Evolutionary conservation across 1,140 invertebrate species (phyloP).

Genomic region (Drosophila triauraria): DNA sequence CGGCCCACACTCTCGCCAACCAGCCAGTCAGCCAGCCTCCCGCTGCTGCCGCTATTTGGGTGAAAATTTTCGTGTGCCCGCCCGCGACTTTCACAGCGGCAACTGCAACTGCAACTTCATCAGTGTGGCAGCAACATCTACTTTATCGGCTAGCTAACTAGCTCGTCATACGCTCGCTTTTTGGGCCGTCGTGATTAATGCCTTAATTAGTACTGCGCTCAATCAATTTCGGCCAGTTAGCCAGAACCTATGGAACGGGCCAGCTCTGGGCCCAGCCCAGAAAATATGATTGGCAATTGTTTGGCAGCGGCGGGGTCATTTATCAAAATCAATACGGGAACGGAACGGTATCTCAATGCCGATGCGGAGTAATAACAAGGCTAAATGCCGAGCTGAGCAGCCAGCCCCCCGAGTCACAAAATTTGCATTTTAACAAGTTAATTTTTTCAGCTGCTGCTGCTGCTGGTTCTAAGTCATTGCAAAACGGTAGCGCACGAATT

Average conservation of each 20-base stretch:
- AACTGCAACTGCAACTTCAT: constrained; percentile 23
- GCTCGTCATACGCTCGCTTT: constrained; percentile 30
- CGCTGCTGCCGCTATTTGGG: constrained; percentile 35
- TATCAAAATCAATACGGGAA: constrained; percentile 80
- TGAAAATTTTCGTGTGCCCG: constrained; percentile 62
- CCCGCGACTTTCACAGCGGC: constrained; percentile 57
- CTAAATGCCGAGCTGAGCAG: constrained; percentile 53
- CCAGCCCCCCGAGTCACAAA: constrained; percentile 64
- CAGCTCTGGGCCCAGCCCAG: constrained; percentile 51
- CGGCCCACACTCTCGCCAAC: constrained; percentile 57
- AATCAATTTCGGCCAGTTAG: constrained; percentile 48
- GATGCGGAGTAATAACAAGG: constrained; percentile 62
- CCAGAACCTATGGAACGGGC: constrained; percentile 36
- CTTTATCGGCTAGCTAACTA: constrained; percentile 4
- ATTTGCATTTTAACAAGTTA: constrained; percentile 84
- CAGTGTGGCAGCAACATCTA: constrained; percentile 15
- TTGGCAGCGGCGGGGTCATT: constrained; percentile 53
- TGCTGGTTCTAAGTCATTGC: constrained; percentile 59
- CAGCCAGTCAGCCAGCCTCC: not conserved
- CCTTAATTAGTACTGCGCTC: constrained; percentile 73
- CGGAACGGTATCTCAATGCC: constrained; percentile 67
- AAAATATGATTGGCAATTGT: constrained; percentile 64
- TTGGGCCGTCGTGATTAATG: constrained; percentile 63
- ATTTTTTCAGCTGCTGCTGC: constrained; percentile 57
- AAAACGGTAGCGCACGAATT: constrained; percentile 80